Base-by-base conservation (phyloP, 2,113 vertebrate species). In the Caranx ignobilis region DNA sequence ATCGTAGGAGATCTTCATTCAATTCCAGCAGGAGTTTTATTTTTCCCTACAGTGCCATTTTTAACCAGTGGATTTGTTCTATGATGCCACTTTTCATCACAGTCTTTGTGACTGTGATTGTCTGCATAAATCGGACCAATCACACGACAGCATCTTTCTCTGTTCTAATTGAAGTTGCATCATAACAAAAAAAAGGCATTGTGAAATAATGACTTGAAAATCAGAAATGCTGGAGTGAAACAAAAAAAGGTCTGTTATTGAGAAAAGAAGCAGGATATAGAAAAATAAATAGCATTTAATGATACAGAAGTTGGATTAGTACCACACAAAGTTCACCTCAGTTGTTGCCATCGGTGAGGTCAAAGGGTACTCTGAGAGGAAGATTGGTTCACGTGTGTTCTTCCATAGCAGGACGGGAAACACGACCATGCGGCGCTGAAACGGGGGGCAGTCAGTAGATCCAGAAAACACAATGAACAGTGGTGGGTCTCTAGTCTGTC, bases 351-450 rank as follows among this genome's bases (percentile, higher is more conserved):
- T 37, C 63, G 41, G 60, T 55, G 45, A 60, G 68, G 45, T 55
- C 43, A 73, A 74, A 67, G 71, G 66, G 75, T 57, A 26, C 52
- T 61, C 26, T 61, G 67, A 21, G 52, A 79, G 63, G 43, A 61
- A 76, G 11, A 0, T 11, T 35, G 55, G 48, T 63, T 83, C 50
- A 41, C 71, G n/a, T 67, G 61, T 85, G 79, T 87, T 86, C 72
- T 77, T 79, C 45, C 19, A 41, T 47, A 31, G 77, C 80, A 72
- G 75, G 66, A 75, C 11, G 75, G 64, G 34, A 67, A 75, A 80
- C 32, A 15, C 21, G 65, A 69, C 56, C 43, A 45, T 9, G 47
- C 37, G 37, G 57, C n/a, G 4, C 37, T 60, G 39, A 72, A 26
- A 66, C 13, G 4, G 59, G 47, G 47, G 55, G 66, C 56, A 71